A percentile compares a stretch with the other conserved stretches of the same genome.
phyloP scores from a whole-genome alignment of 2,113 vertebrate species.

The Eptatretus burgeri region DNA sequence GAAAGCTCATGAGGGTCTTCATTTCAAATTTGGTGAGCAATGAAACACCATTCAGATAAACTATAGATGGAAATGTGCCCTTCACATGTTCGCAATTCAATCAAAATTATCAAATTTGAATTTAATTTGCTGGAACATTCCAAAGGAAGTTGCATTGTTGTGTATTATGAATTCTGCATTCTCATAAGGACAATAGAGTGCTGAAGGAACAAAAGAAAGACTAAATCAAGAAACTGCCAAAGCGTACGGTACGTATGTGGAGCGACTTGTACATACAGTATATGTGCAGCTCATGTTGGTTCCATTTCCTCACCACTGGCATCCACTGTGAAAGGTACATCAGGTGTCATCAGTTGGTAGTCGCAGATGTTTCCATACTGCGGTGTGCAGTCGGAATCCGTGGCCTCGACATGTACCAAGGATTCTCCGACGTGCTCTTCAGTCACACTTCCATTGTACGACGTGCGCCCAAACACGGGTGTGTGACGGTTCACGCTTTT shows the following conservation, averaged over 20 bases:
- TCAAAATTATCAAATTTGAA: too few species aligned
- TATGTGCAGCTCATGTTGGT: background rate
- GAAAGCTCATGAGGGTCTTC: too few species aligned
- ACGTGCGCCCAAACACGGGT: slow-evolving; percentile 74
- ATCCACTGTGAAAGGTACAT: slow-evolving; percentile 61
- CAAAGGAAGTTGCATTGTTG: background rate
- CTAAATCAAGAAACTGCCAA: background rate
- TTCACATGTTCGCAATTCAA: too few species aligned
- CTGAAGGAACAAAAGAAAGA: rapidly evolving
- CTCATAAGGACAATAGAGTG: slow-evolving; percentile 2
- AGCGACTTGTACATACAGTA: background rate
- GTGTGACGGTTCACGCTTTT: slow-evolving; percentile 80
- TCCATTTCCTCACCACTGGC: slow-evolving; percentile 42
- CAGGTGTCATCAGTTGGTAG: slow-evolving; percentile 70
- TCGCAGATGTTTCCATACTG: slow-evolving; percentile 97
- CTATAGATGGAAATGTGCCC: too few species aligned
- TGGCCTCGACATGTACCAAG: slow-evolving; percentile 42
- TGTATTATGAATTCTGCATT: background rate
- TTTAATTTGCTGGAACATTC: background rate
- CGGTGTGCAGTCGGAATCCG: slow-evolving; percentile 81
- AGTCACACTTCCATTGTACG: slow-evolving; percentile 49
- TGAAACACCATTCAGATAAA: too few species aligned
- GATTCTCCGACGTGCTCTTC: slow-evolving; percentile 59
- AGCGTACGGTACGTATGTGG: background rate
- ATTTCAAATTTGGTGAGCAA: too few species aligned